These are phyloP conservation scores for Miopithecus talapoin DNA, from an alignment of 2,797 vertebrate genomes.

Conservation along the genomic window DNA sequence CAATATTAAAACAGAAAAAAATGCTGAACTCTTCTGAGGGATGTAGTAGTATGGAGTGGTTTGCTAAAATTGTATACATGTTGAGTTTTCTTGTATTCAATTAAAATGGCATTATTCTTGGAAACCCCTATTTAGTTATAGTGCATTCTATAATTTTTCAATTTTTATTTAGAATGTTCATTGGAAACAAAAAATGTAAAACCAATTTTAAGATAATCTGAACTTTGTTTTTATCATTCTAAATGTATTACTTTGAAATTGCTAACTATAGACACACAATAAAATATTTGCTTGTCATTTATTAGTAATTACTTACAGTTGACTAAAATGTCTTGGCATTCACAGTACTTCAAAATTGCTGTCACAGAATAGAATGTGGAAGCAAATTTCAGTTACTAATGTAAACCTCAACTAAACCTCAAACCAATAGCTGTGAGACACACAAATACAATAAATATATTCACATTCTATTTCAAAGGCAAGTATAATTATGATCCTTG, in stretches of 20 bases:
- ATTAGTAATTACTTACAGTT: slow-evolving; percentile 50
- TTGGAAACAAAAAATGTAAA: not conserved
- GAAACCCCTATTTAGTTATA: slow-evolving; percentile 14
- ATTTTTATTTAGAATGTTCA: slow-evolving; percentile 14
- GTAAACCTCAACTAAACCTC: not conserved
- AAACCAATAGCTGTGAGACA: not conserved
- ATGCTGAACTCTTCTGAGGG: not conserved
- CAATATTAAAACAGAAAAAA: slow-evolving; percentile 19
- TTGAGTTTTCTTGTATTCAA: slow-evolving; percentile 55
- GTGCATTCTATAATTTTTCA: slow-evolving; percentile 31
- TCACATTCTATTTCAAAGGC: not conserved
- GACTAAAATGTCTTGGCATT: slow-evolving; percentile 35
- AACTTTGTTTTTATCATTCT: slow-evolving; percentile 21
- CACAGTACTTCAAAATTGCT: slow-evolving; percentile 41
- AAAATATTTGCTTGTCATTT: slow-evolving; percentile 54
- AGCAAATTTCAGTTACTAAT: slow-evolving; percentile 64
- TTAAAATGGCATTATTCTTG: slow-evolving; percentile 23
- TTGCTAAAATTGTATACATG: not conserved
- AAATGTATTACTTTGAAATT: slow-evolving; percentile 49
- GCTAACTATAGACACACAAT: slow-evolving; percentile 58
- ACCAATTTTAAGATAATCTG: slow-evolving; percentile 47
- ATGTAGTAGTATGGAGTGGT: not conserved
- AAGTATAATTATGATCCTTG: not conserved
- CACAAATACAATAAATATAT: slow-evolving; percentile 56
- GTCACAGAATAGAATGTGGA: slow-evolving; percentile 5